phyloP scores from a whole-genome alignment of 2,113 vertebrate genomes.

The Cyanocitta stelleri region DNA sequence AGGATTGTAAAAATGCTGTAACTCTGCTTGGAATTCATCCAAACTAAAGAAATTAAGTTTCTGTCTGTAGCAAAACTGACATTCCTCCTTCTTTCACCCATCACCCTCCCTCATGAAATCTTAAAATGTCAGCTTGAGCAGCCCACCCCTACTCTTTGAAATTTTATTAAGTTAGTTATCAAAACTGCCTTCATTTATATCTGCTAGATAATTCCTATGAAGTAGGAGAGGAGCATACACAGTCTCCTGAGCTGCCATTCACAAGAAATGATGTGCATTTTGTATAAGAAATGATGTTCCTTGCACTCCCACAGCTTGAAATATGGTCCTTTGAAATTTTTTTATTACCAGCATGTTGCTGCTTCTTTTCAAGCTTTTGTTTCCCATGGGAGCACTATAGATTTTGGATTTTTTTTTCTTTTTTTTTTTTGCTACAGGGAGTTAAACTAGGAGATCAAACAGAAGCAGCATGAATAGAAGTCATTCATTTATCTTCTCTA shows the following conservation, averaged over 20 bases:
- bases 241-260: not conserved
- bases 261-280: not conserved
- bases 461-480: not conserved
- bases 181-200: slow-evolving; percentile 15
- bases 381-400: not conserved
- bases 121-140: not conserved
- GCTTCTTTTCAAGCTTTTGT: not conserved
- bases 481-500: not conserved
- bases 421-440: not conserved
- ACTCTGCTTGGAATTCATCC: not conserved
- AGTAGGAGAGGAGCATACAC: not conserved
- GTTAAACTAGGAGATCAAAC: not conserved
- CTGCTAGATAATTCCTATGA: not conserved
- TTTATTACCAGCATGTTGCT: not conserved
- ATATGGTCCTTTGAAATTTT: not conserved
- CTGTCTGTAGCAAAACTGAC: not conserved
- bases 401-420: not conserved
- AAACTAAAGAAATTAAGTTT: slow-evolving; percentile 45
- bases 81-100: not conserved
- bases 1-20: not conserved
- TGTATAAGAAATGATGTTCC: not conserved
- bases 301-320: not conserved
- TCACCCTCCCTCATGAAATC: not conserved
- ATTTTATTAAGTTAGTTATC: slow-evolving; percentile 20
- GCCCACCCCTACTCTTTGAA: not conserved